Base-by-base conservation (phyloP, 2,113 vertebrate genomes). In the Xenus cinereus region DNA sequence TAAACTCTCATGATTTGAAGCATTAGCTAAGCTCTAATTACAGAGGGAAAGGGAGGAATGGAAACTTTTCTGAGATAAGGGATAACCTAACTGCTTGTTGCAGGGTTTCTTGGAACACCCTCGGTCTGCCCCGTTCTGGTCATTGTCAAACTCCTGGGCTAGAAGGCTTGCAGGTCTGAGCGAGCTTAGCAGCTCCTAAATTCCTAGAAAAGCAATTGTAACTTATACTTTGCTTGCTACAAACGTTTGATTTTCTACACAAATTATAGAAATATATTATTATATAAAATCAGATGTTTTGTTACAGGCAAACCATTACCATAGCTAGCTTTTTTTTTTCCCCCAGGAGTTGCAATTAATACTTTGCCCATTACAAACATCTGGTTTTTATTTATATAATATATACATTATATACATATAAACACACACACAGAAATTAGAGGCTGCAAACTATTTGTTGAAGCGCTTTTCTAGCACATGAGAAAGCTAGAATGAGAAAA, bases 1-100 rank as follows among this genome's bases (percentile, higher is more conserved):
- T 78, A 90, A 94, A 94, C 88, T 77, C 27, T 60, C 45, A 45
- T 64, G 64, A 89, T 90, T 22, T 48, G 57, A 72, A 53, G 73
- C 88, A 95, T 91, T 87, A 96, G 77, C 84, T 91, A 89, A 84
- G 46, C 64, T 68, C 89, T 89, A 89, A 92, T 92, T 95, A 62
- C 76, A 89, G 50, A 86, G 56, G 14, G 51, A 94, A 84, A 45
- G 54, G 79, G 68, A 92, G 86, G 86, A 96, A 95, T 94, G 83
- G 92, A 96, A 95, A 95, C 39, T 90, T 89, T 72, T 75, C 79
- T 60, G 48, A 93, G 94, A 95, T 93, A 97, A 95, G 64, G 73
- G 73, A 59, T 57, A 94, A 90, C 79, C 72, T 71, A 63, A 95
- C 79, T 90, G 66, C 86, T 81, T 89, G 53, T 53, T 84, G 56